Evolutionary conservation across 2,888 invertebrate genomes (phyloP), one percentile per base, ranked within the genome.

Genomic region (Megamerina dolium): DNA sequence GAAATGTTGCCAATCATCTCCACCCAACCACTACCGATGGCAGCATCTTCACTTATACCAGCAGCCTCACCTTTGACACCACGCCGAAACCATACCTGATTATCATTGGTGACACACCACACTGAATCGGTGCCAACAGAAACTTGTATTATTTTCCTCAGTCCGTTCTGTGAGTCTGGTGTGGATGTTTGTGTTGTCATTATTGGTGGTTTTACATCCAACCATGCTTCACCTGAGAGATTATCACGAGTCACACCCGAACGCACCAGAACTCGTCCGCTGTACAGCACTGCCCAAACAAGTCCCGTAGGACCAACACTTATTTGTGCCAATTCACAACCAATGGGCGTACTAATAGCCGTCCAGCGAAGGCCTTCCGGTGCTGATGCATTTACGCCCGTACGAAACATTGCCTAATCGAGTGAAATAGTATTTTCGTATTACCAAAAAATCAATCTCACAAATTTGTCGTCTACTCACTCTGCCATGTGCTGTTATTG

Each of bases 361-460:
- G 81, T 81, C 94, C 94, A 94, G 37, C 85, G 79, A 38, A 81
- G 76, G 2, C 94, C 94, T 74, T 94, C 94, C 2, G 94, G 94
- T 16, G 87, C 84, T 29, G 78, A 80, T 37, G 81, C 80, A 50
- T 81, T 83, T 2, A 91, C 90, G 12, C 87, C 87, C 45, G 82
- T 79, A 56, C 94, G 80, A 60, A 85, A 88, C 85, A 92, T 88
- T 19, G 91, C 79, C 83, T 83, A 51, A n/a, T 61, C 37, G 20
- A 5, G 8, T 26, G 17, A 8, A 30, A 43, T 21, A 33, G 14
- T 30, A 12, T 17, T 9, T 37, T 20, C 6, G n/a, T 14, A 13
- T 34, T 27, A n/a, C 14, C 17, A 30, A 16, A 31, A 31, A 19
- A 23, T 5, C 1, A 21, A 18, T 27, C 23, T 17, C n/a, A 29